Evolutionary conservation across 2,797 vertebrate genomes (phyloP).

Genomic region (Catamblyrhynchus diadema): DNA sequence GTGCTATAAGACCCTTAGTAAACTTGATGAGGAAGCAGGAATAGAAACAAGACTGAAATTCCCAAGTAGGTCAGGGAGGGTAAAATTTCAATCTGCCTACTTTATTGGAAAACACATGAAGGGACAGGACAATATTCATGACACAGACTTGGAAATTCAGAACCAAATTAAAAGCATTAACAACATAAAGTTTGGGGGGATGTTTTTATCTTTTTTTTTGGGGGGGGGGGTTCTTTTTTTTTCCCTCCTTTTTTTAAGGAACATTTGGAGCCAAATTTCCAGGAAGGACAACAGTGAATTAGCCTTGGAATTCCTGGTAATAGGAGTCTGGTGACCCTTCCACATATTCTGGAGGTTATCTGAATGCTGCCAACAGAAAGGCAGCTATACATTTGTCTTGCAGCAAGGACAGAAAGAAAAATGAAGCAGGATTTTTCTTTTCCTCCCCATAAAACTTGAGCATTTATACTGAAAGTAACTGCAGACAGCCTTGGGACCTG

Average conservation of each 20-base stretch:
- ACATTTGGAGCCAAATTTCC: background rate
- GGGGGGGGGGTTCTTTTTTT: fast-evolving
- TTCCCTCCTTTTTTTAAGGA: background rate
- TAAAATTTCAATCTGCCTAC: background rate
- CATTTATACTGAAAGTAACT: background rate
- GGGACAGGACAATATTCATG: background rate
- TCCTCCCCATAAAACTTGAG: constrained; percentile 11
- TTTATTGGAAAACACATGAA: background rate
- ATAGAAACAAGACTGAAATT: constrained; percentile 28
- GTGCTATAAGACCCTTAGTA: background rate
- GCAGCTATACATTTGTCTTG: constrained; percentile 25
- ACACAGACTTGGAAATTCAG: background rate
- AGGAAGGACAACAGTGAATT: background rate
- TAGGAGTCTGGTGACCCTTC: background rate
- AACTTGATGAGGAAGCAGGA: background rate
- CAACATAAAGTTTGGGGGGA: background rate
- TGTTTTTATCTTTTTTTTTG: no score
- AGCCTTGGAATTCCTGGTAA: background rate
- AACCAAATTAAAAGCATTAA: background rate
- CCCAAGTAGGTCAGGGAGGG: background rate
- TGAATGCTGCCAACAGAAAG: constrained; percentile 22
- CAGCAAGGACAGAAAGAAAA: constrained; percentile 31
- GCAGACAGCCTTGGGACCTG: constrained; percentile 22
- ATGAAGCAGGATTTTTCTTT: constrained; percentile 7
- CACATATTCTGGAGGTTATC: background rate